Percentiles rank a stretch among this genome's conserved stretches.
Conservation (phyloP, 1,140 invertebrate species). For the Drosophila watanabei region DNA sequence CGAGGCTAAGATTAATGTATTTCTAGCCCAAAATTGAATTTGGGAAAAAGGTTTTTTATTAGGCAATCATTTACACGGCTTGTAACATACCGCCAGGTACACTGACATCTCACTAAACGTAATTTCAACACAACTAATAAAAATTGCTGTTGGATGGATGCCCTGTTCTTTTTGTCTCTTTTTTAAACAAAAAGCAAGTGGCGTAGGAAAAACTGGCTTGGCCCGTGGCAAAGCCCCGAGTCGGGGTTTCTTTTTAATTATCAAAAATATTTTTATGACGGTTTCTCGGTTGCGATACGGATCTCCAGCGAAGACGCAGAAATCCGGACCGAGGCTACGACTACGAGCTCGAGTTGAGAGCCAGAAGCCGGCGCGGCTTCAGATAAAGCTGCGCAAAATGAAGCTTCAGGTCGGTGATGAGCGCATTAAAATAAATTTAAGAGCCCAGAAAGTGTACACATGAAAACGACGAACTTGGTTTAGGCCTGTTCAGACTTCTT, state of each 20-base stretch:
- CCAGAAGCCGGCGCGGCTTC: conserved; percentile 60
- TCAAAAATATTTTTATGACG: conserved; percentile 75
- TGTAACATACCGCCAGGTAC: conserved; percentile 27
- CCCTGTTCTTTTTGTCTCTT: conserved; percentile 2
- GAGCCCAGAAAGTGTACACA: conserved; percentile 64
- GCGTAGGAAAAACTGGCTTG: conserved; percentile 66
- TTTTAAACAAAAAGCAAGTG: conserved; percentile 58
- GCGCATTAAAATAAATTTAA: conserved; percentile 75
- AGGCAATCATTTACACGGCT: conserved; percentile 45
- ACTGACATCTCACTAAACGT: conserved; percentile 45
- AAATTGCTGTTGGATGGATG: conserved; percentile 42
- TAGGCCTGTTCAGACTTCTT: background rate
- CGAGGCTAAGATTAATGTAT: conserved; percentile 61
- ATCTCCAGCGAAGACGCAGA: conserved; percentile 48
- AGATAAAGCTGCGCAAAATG: conserved; percentile 56
- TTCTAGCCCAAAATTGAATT: conserved; percentile 24
- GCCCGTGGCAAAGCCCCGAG: conserved; percentile 69
- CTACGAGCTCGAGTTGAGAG: conserved; percentile 12
- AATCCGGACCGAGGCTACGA: conserved; percentile 10
- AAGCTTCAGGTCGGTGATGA: conserved; percentile 57
- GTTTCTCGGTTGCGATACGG: conserved; percentile 54
- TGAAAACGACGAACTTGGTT: background rate
- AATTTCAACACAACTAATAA: conserved; percentile 69
- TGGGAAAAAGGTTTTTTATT: conserved; percentile 18
- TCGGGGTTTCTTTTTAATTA: conserved; percentile 78